Evolutionary conservation across 2,888 invertebrate species (phyloP), one percentile per base, ranked within the genome.

Genomic region (Cantharis rustica): DNA sequence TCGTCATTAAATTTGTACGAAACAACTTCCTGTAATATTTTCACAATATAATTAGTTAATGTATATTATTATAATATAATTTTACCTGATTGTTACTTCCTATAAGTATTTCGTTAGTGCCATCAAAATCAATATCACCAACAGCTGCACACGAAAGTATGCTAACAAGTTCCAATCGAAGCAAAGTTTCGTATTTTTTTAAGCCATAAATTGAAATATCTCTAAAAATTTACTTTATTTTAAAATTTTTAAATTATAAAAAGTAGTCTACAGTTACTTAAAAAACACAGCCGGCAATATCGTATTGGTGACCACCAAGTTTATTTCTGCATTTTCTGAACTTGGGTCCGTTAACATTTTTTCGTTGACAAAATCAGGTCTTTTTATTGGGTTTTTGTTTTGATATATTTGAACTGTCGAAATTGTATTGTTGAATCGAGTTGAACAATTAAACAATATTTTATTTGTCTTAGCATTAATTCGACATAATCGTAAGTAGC

Each of bases 121-220:
- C 93, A 87, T 94, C 94, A 89, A 94, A 92, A 86, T 94, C 93
- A 71, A 94, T 88, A 86, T 94, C 94, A 7, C 91, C 91, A 11
- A 92, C 89, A 83, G 91, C 90, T 31, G 90, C 90, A 81, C 92
- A 91, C n/a, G 92, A 87, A 61, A 91, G 89, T 77, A 91, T 89
- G 84, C 92, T 93, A 80, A 89, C 91, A 62, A 88, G 86, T 80
- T 92, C 90, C 81, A 91, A 91, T 63, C 89, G 86, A 31, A 87
- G 86, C 63, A 91, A 85, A 16, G 87, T 87, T 11, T 86, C 83
- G 77, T 89, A 89, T 61, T 88, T 86, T 66, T 86, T 87, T 79
- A 92, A 86, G 16, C 90, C 90, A 80, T 89, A 85, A 79, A 87
- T 86, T 69, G 90, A 81, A 76, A 91, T 85, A 85, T 91, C 88